These are phyloP conservation scores for Nineta flava DNA, from an alignment of 2,888 invertebrate genomes.

Conservation along the genomic window DNA sequence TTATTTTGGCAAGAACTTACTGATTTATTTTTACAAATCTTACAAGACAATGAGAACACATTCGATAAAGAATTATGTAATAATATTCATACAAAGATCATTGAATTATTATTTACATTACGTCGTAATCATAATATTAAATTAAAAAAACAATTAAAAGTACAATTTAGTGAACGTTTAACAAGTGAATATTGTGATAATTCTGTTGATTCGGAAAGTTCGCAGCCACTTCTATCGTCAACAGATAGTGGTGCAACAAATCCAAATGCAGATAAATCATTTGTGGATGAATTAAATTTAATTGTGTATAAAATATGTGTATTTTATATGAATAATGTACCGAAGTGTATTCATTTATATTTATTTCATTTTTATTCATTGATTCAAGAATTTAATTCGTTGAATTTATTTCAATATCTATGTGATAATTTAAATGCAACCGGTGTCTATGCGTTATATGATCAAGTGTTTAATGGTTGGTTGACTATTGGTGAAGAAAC, in stretches of 20 bases:
- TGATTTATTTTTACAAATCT: slow-evolving; percentile 20
- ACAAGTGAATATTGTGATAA: slow-evolving; percentile 11
- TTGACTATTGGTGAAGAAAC: slow-evolving; percentile 32
- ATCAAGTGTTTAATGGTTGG: slow-evolving; percentile 30
- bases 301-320: slow-evolving; percentile 31
- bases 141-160: slow-evolving; percentile 32
- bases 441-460: slow-evolving; percentile 22
- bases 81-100: slow-evolving; percentile 22
- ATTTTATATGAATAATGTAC: slow-evolving; percentile 38
- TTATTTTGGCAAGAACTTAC: slow-evolving; percentile 27
- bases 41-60: slow-evolving; percentile 17
- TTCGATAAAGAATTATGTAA: slow-evolving; percentile 13
- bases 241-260: slow-evolving; percentile 2
- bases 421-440: slow-evolving; percentile 20
- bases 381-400: slow-evolving; percentile 37
- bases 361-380: slow-evolving; percentile 35
- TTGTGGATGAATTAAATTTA: slow-evolving; percentile 29
- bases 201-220: slow-evolving; percentile 6
- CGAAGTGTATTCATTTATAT: slow-evolving; percentile 28
- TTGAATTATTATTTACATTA: slow-evolving; percentile 31
- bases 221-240: neutral
- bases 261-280: slow-evolving; percentile 21
- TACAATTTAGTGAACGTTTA: slow-evolving; percentile 31
- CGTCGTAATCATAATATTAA: slow-evolving; percentile 24
- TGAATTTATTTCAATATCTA: slow-evolving; percentile 31